A percentile compares a stretch with the other conserved stretches of the same genome.
phyloP scores from a whole-genome alignment of 2,888 invertebrate genomes.

The Acrocyrtus sp. region DNA sequence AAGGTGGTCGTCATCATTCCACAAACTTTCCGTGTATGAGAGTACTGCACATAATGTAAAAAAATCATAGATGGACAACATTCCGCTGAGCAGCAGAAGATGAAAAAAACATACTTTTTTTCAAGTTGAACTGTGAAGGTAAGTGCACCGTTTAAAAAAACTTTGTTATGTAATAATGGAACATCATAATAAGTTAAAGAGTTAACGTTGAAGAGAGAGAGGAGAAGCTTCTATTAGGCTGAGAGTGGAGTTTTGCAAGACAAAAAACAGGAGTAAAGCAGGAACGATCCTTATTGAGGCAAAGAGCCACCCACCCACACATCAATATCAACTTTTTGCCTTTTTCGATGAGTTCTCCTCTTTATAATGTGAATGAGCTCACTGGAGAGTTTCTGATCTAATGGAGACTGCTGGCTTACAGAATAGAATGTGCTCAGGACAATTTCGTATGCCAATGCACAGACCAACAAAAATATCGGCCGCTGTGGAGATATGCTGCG shows the following conservation, averaged over 20 bases:
- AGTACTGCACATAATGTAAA: too few relatives aligned
- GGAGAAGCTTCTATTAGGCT: neutral
- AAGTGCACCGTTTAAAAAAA: neutral
- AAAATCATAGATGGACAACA: too few relatives aligned
- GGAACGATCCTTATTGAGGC: conserved; percentile 7
- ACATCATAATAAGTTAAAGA: too few relatives aligned
- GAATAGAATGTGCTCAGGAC: too few relatives aligned
- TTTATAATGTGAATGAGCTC: too few relatives aligned
- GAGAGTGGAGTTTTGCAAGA: neutral
- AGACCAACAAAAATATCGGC: neutral
- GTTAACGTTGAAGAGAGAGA: too few relatives aligned
- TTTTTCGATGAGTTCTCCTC: conserved; percentile 42
- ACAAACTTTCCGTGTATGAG: too few relatives aligned
- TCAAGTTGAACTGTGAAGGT: neutral
- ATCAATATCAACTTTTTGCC: conserved; percentile 46
- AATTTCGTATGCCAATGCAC: too few relatives aligned
- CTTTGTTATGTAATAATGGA: neutral
- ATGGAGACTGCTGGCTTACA: too few relatives aligned
- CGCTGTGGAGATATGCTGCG: neutral
- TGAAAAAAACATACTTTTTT: neutral
- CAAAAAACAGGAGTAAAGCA: neutral
- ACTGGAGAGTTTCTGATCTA: too few relatives aligned
- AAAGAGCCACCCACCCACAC: conserved; percentile 40
- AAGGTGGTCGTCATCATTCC: neutral
- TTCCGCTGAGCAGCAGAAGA: too few relatives aligned